phyloP scores from a whole-genome alignment of 2,888 invertebrate genomes.

The Eupithecia abbreviata region DNA sequence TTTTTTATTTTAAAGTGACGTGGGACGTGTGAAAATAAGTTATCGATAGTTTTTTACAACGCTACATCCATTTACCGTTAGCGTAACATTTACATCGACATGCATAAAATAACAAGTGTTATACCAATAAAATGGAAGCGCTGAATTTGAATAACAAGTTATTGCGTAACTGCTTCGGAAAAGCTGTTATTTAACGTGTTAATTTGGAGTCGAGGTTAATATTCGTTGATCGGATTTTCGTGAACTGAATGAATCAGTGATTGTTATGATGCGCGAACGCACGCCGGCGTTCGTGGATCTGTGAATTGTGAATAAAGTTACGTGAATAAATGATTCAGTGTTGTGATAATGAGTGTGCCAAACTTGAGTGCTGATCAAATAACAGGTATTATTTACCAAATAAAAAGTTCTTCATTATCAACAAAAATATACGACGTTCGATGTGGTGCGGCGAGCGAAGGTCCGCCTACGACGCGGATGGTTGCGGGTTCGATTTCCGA shows the following conservation, averaged over 20 bases:
- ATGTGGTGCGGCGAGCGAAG: too few species aligned
- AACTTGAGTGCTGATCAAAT: slow-evolving; percentile 78
- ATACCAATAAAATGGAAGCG: slow-evolving; percentile 42
- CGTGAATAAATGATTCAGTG: slow-evolving; percentile 25
- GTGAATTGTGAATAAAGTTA: slow-evolving; percentile 39
- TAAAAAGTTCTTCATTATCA: background rate
- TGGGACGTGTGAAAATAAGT: slow-evolving; percentile 50
- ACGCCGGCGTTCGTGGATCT: slow-evolving; percentile 57
- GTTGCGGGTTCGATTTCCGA: too few species aligned
- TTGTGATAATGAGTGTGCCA: slow-evolving; percentile 73
- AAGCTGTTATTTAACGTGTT: slow-evolving; percentile 55
- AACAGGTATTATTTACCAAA: slow-evolving; percentile 62
- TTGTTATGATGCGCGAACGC: slow-evolving; percentile 63
- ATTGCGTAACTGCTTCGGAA: slow-evolving; percentile 41
- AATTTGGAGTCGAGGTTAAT: slow-evolving; percentile 67
- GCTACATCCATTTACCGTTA: slow-evolving; percentile 46
- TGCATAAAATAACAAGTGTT: slow-evolving; percentile 45
- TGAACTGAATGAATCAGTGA: slow-evolving; percentile 73
- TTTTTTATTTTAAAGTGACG: slow-evolving; percentile 35
- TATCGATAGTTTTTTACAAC: slow-evolving; percentile 47
- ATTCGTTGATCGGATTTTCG: slow-evolving; percentile 62
- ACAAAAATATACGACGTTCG: too few species aligned
- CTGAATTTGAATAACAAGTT: slow-evolving; percentile 41
- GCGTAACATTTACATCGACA: slow-evolving; percentile 38
- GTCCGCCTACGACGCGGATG: too few species aligned